Conservation (phyloP, 2,113 vertebrate species). For the Ovis canadensis region DNA sequence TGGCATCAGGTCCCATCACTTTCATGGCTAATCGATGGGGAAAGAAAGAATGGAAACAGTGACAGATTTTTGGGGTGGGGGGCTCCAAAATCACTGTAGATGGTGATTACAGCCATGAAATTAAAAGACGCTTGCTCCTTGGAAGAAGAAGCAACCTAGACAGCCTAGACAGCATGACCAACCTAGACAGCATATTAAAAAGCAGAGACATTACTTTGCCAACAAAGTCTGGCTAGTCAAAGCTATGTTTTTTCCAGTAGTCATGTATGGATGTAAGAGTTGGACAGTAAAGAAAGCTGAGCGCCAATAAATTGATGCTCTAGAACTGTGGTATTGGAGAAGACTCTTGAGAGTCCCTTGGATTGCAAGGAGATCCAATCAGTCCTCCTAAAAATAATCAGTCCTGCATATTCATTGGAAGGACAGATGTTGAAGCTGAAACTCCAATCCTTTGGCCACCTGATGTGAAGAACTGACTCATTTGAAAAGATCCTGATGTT, state of each 20-base stretch:
- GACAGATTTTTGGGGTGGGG: not conserved
- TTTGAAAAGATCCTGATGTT: not conserved
- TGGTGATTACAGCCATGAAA: not conserved
- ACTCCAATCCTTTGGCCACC: not conserved
- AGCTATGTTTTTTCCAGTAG: not conserved
- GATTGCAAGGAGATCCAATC: not conserved
- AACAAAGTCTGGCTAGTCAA: not conserved
- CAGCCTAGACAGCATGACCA: not conserved
- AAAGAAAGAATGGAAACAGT: not conserved
- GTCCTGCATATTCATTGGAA: not conserved
- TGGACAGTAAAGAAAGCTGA: not conserved
- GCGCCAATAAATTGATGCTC: fast-evolving
- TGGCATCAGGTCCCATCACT: not conserved
- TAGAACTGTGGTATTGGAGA: not conserved
- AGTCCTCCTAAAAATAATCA: not conserved
- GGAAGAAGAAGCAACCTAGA: not conserved
- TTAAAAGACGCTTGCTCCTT: not conserved
- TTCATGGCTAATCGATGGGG: not conserved
- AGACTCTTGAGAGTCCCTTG: not conserved
- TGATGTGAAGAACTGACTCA: not conserved
- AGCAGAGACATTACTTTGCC: not conserved
- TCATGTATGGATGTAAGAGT: not conserved
- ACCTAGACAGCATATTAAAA: not conserved
- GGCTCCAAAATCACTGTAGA: not conserved
- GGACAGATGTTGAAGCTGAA: not conserved